A percentile compares a stretch with the other conserved stretches of the same genome.
phyloP scores from a whole-genome alignment of 2,888 invertebrate genomes.

The Rapana venosa region DNA sequence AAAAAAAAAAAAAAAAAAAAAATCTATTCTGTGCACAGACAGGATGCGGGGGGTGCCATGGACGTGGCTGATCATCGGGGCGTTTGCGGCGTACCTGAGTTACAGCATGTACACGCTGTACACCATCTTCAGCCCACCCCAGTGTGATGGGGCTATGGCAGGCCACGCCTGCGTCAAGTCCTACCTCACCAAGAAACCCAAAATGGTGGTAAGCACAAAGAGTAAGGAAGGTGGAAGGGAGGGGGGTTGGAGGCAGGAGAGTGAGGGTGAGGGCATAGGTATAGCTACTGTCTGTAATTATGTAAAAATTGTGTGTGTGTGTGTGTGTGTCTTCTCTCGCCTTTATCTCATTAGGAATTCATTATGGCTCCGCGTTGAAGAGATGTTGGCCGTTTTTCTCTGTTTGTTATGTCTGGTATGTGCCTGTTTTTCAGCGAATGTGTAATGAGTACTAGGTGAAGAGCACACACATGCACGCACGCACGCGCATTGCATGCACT shows the following conservation, averaged over 20 bases:
- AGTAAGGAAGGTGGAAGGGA: neutral
- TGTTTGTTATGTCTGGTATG: no score
- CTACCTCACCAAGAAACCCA: slow-evolving; percentile 73
- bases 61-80: slow-evolving; percentile 73
- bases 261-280: no score
- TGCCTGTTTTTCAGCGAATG: no score
- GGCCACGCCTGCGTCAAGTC: slow-evolving; percentile 71
- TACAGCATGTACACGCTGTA: slow-evolving; percentile 80
- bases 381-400: no score
- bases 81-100: slow-evolving; percentile 79
- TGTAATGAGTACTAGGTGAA: no score
- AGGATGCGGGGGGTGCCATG: slow-evolving; percentile 58
- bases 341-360: no score
- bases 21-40: neutral
- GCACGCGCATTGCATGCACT: no score
- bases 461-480: no score
- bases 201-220: slow-evolving; percentile 71
- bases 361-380: no score
- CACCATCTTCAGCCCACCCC: slow-evolving; percentile 78
- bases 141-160: slow-evolving; percentile 55
- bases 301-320: neutral
- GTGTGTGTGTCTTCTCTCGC: neutral
- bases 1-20: no score
- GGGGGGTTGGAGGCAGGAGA: no score
- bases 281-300: no score